phyloP scores from a whole-genome alignment of 2,888 invertebrate species.

The Lithophane ornitopus region DNA sequence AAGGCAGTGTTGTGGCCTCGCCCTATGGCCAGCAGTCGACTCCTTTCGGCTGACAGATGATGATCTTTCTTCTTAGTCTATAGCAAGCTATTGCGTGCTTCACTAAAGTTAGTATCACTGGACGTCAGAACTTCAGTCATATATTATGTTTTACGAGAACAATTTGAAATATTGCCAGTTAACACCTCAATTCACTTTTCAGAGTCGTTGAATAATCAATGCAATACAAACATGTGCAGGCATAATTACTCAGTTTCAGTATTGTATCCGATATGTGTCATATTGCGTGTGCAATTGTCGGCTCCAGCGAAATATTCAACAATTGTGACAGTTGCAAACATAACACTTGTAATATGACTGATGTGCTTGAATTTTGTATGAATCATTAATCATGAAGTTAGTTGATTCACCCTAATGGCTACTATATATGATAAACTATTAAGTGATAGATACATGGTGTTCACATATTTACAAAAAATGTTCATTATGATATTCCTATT shows the following conservation, averaged over 20 bases:
- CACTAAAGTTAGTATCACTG: neutral
- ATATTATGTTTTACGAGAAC: neutral
- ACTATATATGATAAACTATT: no score
- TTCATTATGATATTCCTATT: no score
- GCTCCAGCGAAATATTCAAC: conserved; percentile 25
- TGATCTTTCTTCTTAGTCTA: neutral
- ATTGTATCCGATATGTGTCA: neutral
- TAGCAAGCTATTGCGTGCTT: neutral
- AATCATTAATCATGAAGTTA: neutral
- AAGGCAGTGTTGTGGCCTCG: no score
- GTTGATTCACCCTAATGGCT: neutral
- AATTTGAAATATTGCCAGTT: neutral
- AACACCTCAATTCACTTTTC: neutral
- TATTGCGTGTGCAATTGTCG: neutral
- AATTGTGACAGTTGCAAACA: neutral
- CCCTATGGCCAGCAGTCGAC: neutral
- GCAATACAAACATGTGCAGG: neutral
- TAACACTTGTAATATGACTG: neutral
- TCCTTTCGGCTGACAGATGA: neutral
- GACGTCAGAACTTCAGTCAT: neutral
- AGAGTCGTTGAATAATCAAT: neutral
- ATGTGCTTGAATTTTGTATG: neutral
- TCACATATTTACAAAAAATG: no score
- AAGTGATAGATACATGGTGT: no score
- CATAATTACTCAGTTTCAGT: neutral